phyloP scores from a whole-genome alignment of 2,888 invertebrate species.

The Pedicia rivosa region DNA sequence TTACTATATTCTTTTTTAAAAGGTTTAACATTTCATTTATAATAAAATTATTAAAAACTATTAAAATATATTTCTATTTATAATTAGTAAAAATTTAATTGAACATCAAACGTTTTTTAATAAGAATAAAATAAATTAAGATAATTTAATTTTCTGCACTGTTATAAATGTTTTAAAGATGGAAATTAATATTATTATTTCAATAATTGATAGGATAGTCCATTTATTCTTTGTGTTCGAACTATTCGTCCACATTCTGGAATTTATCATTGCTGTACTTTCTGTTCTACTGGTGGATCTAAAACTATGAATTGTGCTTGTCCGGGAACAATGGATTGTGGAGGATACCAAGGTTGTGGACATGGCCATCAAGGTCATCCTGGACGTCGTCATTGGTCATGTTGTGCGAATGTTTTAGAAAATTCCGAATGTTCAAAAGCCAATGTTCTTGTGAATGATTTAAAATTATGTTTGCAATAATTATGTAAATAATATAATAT shows the following conservation, averaged over 20 bases:
- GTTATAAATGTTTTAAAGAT: no score
- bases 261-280: constrained; percentile 64
- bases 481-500: no score
- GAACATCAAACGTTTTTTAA: no score
- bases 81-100: no score
- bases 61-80: no score
- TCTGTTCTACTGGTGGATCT: constrained; percentile 63
- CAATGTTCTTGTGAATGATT: constrained; percentile 17
- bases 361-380: constrained; percentile 71
- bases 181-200: no score
- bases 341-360: constrained; percentile 58
- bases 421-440: constrained; percentile 41
- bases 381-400: constrained; percentile 67
- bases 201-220: constrained; percentile 41
- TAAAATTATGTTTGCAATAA: no score
- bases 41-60: no score
- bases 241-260: constrained; percentile 48
- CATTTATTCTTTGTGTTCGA: constrained; percentile 47
- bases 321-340: constrained; percentile 57
- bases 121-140: no score
- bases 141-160: no score
- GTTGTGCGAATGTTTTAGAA: constrained; percentile 50
- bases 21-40: no score
- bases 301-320: constrained; percentile 55
- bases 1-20: neutral